Evolutionary conservation across 2,888 invertebrate species (phyloP), one percentile per base, ranked within the genome.

Genomic region (Polia nebulosa): DNA sequence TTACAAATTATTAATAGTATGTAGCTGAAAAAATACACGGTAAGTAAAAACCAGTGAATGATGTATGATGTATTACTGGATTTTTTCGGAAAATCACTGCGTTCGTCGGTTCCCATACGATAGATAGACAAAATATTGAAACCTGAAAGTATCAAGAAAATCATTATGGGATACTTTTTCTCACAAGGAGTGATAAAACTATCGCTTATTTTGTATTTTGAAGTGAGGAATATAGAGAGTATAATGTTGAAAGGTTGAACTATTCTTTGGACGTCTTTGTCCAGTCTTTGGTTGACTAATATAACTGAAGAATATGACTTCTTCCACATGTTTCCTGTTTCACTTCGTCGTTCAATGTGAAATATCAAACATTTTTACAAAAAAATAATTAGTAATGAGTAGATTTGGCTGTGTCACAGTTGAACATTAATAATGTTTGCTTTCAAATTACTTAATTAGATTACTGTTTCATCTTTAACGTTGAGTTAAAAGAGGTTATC

Each of bases 191-290:
- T 47, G n/a, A 69, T 68, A 7, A 20, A 34, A 20, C 11, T 5
- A 1, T 57, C 7, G 20, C 36, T 49, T 13, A 67, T 57, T 70
- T 67, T 67, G 25, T 36, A 67, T 56, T 67, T 65, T 2, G 49
- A 63, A 7, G 32, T 25, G 1, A 47, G 15, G 9, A 63, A 20
- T 25, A 32, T 0, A 25, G 32, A 20, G 2, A 63, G 39, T 11
- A 63, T 22, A n/a, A 65, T 32, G 39, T 65, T 63, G 13, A 65
- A 65, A 1, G 32, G 49, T 63, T 49, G 22, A 11, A 65, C 0
- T 25, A 65, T 51, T 22, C 9, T 64, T 1, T 2, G 11, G 13
- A 68, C 3, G 1, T 61, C 25, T 11, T 32, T 15, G 32, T 62
- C 44, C 13, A 62, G 32, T 56, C n/a, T 44, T 6, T 66, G 17